phyloP scores from a whole-genome alignment of 1,140 invertebrate species.

The Drosophila repletoides region DNA sequence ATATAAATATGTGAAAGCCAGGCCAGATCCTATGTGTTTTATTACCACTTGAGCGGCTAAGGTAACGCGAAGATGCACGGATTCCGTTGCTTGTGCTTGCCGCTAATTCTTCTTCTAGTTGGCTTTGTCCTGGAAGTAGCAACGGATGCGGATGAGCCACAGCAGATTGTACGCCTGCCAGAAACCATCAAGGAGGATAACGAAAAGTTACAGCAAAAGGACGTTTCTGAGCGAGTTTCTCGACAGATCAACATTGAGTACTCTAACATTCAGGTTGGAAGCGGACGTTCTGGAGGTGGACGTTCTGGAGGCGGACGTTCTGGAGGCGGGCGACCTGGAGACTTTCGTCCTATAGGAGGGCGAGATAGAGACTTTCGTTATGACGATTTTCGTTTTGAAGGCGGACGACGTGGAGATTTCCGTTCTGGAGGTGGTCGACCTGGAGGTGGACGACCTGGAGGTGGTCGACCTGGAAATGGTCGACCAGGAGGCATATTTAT shows the following conservation, averaged over 20 bases:
- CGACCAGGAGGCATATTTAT: too few species aligned
- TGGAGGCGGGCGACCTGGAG: slow-evolving; percentile 1
- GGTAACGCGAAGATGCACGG: slow-evolving; percentile 25
- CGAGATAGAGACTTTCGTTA: background rate
- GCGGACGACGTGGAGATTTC: too few species aligned
- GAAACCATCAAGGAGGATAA: background rate
- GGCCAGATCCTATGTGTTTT: background rate
- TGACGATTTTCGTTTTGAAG: background rate
- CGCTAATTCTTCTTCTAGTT: background rate
- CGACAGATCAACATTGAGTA: slow-evolving; percentile 32
- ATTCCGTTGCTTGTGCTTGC: slow-evolving; percentile 11
- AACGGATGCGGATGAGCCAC: background rate
- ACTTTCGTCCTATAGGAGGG: background rate
- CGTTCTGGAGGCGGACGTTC: background rate
- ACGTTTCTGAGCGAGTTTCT: slow-evolving; percentile 23
- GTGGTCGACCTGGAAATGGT: too few species aligned
- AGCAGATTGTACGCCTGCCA: background rate
- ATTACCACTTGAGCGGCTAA: background rate
- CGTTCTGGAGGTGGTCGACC: too few species aligned
- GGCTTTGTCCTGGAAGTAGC: background rate
- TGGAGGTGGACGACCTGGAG: too few species aligned
- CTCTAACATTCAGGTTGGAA: background rate
- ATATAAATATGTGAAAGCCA: slow-evolving; percentile 1
- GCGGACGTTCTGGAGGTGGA: slow-evolving; percentile 2
- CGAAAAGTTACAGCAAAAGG: background rate